Conservation (phyloP, 2,888 invertebrate species). For the Bembecia ichneumoniformis region DNA sequence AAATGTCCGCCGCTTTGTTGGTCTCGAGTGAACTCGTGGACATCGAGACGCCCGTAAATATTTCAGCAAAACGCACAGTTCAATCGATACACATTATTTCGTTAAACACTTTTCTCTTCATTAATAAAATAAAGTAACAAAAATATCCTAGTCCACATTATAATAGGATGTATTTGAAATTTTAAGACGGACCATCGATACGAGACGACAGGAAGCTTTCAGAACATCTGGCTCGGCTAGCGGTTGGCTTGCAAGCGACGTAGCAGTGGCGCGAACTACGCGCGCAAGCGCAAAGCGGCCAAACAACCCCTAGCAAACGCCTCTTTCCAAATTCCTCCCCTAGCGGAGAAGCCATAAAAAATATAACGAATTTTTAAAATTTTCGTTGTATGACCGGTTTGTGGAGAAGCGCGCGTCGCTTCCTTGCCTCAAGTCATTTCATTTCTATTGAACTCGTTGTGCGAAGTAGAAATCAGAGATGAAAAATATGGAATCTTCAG, state of each 20-base stretch:
- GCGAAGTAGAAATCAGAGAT: background rate
- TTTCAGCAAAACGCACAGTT: constrained; percentile 49
- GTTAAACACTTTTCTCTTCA: constrained; percentile 53
- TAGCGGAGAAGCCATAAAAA: constrained; percentile 63
- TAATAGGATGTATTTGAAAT: constrained; percentile 25
- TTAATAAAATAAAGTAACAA: constrained; percentile 45
- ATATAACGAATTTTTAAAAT: constrained; percentile 66
- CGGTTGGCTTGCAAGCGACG: constrained; percentile 54
- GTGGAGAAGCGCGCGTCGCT: constrained; percentile 3
- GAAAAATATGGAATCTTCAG: background rate
- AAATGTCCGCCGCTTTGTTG: constrained; percentile 74
- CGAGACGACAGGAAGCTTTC: constrained; percentile 69
- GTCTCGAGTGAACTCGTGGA: constrained; percentile 72
- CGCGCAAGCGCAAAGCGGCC: constrained; percentile 66
- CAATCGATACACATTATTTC: constrained; percentile 50
- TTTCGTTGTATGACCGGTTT: constrained; percentile 61
- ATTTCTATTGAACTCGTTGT: background rate
- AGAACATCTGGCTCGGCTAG: constrained; percentile 57
- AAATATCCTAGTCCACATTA: constrained; percentile 60
- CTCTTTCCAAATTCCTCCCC: constrained; percentile 58
- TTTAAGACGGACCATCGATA: constrained; percentile 54
- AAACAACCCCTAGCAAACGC: constrained; percentile 64
- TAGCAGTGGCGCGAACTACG: constrained; percentile 73
- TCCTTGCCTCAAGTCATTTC: constrained; percentile 1
- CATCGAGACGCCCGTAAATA: constrained; percentile 66